Conservation (phyloP, 2,113 vertebrate genomes). For the Plecturocebus donacophilus region DNA sequence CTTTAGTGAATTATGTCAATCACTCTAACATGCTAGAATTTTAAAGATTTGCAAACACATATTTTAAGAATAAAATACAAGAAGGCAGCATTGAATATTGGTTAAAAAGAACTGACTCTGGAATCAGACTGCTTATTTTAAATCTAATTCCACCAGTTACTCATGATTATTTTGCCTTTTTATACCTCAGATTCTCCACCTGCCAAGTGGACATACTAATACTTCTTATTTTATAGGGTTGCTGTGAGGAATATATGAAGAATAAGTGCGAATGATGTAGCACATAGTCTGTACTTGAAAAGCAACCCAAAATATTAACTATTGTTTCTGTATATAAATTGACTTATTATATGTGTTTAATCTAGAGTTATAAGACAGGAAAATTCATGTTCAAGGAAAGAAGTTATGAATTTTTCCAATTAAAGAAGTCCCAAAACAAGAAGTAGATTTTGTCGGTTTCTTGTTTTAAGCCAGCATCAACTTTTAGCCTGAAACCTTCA, state of each 20-base stretch:
- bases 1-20: background rate
- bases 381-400: background rate
- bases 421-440: background rate
- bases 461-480: conserved; percentile 1
- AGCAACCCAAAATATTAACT: background rate
- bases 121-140: background rate
- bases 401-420: background rate
- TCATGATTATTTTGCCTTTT: background rate
- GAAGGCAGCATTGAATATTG: background rate
- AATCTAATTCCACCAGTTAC: background rate
- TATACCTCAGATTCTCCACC: background rate
- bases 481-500: background rate
- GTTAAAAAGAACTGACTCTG: background rate
- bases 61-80: conserved; percentile 5
- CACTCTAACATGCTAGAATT: background rate
- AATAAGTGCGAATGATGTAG: background rate
- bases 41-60: background rate
- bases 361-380: background rate
- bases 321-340: background rate
- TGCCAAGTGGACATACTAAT: background rate
- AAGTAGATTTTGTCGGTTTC: background rate
- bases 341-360: background rate
- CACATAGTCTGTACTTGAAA: background rate
- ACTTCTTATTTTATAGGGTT: background rate
- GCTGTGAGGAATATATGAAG: background rate